These are phyloP conservation scores for Beaufortia kweichowensis DNA, from an alignment of 2,113 vertebrate species.

Conservation along the genomic window DNA sequence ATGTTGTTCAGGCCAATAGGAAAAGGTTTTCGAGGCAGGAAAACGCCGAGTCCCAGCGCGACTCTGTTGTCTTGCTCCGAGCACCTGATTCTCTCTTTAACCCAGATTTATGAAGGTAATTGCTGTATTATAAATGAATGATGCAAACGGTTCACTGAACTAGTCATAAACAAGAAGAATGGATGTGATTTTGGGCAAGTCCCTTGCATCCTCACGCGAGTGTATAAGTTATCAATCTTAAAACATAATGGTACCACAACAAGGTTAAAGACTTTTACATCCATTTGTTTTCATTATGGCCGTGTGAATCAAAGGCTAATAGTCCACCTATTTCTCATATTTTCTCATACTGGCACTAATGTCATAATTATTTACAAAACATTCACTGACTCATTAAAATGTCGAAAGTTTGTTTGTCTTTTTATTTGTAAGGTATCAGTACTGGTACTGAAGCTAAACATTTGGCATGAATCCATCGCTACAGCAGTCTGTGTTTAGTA, in stretches of 20 bases:
- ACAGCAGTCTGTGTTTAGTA: no score
- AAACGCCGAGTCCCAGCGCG: not conserved
- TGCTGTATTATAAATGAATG: slow-evolving; percentile 29
- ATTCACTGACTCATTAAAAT: not conserved
- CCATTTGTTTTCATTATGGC: slow-evolving; percentile 28
- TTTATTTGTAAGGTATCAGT: no score
- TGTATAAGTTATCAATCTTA: slow-evolving; percentile 29
- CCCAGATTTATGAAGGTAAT: slow-evolving; percentile 32
- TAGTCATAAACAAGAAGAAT: slow-evolving; percentile 29
- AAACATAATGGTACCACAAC: slow-evolving; percentile 11
- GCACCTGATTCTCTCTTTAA: slow-evolving; percentile 28
- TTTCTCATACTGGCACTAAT: not conserved
- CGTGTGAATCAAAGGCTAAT: slow-evolving; percentile 27
- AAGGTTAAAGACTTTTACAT: slow-evolving; percentile 38
- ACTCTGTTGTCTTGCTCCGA: not conserved
- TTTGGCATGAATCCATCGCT: no score
- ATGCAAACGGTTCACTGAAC: not conserved
- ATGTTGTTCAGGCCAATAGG: not conserved
- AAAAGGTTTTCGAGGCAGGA: not conserved
- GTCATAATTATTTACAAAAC: not conserved
- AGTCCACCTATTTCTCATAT: not conserved
- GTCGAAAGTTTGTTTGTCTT: not conserved
- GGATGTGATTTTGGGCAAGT: slow-evolving; percentile 9
- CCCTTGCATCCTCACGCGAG: slow-evolving; percentile 2
- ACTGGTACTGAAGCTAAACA: no score